Evolutionary conservation across 2,888 invertebrate genomes (phyloP), one percentile per base, ranked within the genome.

Genomic region (Ophraella communa): DNA sequence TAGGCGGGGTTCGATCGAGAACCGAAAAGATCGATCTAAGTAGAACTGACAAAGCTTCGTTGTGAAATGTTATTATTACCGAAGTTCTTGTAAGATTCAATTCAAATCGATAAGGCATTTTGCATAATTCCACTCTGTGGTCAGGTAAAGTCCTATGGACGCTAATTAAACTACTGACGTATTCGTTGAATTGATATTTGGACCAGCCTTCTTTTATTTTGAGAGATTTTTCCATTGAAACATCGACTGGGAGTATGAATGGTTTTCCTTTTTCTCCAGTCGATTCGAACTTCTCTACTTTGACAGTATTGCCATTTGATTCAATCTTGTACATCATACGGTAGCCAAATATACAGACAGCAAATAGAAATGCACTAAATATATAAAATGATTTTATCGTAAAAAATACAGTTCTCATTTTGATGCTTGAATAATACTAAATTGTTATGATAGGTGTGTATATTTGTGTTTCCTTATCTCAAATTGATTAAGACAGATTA

Each of bases 41-140:
- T 20, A 99, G 86, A 11, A 97, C 96, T 0, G 96, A 95, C 98
- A 98, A 98, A 1, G 98, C 98, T 84, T 99, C 98, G 83, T 99
- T 99, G 85, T 99, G 98, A 84, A 97, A 97, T 81, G 96, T 96
- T 76, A 97, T 92, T 69, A 97, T 92, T 18, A 97, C 96, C 52
- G 95, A 91, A 0, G 96, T 96, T 63, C 90, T 85, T 0, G 96
- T 95, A 57, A 96, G 86, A 71, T 91, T 86, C 54, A 85, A 83
- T 62, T 85, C 78, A 51, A 70, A 75, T 52, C 88, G 85, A n/a
- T 86, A 88, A 0, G 91, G 87, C 69, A 88, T 87, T 82, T 92
- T 94, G 80, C 95, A 95, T 92, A 93, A 63, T 33, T 63, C 58
- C 17, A 56, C n/a, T 27, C 63, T 52, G 10, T 33, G 14, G 45